phyloP scores from a whole-genome alignment of 2,888 invertebrate species.

The Tromatobia lineatoria region DNA sequence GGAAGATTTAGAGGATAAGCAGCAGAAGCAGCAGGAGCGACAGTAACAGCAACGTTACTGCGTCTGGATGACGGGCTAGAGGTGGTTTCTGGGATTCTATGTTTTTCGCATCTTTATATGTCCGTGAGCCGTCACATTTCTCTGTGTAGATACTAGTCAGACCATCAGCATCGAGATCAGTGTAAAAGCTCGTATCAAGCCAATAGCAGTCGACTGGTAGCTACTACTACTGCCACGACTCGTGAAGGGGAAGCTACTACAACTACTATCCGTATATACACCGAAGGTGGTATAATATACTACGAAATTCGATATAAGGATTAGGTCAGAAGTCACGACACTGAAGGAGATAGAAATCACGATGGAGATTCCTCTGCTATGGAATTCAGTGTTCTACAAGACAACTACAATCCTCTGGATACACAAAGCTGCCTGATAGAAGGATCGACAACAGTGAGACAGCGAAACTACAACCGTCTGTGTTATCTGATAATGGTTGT shows the following conservation, averaged over 20 bases:
- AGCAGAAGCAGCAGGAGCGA: background rate
- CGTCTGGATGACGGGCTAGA: conserved; percentile 51
- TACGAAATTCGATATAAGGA: conserved; percentile 49
- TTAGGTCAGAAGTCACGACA: conserved; percentile 1
- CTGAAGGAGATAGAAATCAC: background rate
- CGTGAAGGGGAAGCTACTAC: background rate
- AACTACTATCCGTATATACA: conserved; percentile 32
- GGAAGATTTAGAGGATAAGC: conserved; percentile 24
- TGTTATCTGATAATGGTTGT: background rate
- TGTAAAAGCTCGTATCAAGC: conserved; percentile 47
- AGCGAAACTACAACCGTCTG: background rate
- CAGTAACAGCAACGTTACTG: background rate
- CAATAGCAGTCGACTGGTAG: conserved; percentile 28
- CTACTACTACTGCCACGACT: conserved; percentile 19
- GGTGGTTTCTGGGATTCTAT: conserved; percentile 18
- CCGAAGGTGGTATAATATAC: conserved; percentile 58
- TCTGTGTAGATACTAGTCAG: background rate
- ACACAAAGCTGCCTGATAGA: conserved; percentile 43
- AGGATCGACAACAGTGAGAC: conserved; percentile 43
- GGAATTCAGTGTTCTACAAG: conserved; percentile 50
- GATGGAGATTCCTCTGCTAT: conserved; percentile 38
- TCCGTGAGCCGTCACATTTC: background rate
- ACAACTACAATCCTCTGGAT: conserved; percentile 18
- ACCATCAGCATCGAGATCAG: conserved; percentile 57
- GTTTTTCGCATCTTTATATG: conserved; percentile 45